A percentile compares a stretch with the other conserved stretches of the same genome.
phyloP scores from a whole-genome alignment of 2,113 vertebrate species.

The Phasianus colchicus region DNA sequence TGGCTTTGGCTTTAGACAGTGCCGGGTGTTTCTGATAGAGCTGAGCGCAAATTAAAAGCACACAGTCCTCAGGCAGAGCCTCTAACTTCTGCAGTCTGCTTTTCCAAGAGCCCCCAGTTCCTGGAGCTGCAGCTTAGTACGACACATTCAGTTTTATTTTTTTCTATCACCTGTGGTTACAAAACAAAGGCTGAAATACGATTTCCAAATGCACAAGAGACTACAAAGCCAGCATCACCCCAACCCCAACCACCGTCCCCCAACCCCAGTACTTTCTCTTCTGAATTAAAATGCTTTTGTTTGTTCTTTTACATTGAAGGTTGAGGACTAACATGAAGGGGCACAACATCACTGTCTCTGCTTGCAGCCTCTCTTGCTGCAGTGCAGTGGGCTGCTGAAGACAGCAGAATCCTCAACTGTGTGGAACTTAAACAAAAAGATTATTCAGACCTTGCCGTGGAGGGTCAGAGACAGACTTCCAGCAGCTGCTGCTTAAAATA shows the following conservation, averaged over 20 bases:
- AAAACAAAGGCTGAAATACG: not conserved
- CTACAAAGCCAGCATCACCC: not conserved
- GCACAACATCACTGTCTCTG: not conserved
- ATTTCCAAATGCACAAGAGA: not conserved
- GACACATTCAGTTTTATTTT: not conserved
- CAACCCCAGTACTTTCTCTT: not conserved
- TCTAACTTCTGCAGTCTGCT: not conserved
- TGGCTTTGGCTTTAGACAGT: not conserved
- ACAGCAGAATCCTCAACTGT: not conserved
- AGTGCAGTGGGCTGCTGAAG: not conserved
- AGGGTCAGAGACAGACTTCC: constrained; percentile 19
- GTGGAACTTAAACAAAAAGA: not conserved
- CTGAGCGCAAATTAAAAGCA: not conserved
- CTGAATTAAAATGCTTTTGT: not conserved
- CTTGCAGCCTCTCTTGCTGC: not conserved
- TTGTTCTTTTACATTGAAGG: not conserved
- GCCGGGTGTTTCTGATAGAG: not conserved
- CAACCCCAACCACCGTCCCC: no score
- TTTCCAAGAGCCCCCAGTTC: not conserved
- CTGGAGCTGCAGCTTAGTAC: not conserved
- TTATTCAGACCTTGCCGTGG: not conserved
- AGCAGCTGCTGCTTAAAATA: constrained; percentile 63
- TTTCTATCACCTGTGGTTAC: not conserved
- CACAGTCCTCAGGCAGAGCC: not conserved
- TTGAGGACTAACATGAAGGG: not conserved